Evolutionary conservation across 2,113 vertebrate species (phyloP).

Genomic region (Monopterus albus): DNA sequence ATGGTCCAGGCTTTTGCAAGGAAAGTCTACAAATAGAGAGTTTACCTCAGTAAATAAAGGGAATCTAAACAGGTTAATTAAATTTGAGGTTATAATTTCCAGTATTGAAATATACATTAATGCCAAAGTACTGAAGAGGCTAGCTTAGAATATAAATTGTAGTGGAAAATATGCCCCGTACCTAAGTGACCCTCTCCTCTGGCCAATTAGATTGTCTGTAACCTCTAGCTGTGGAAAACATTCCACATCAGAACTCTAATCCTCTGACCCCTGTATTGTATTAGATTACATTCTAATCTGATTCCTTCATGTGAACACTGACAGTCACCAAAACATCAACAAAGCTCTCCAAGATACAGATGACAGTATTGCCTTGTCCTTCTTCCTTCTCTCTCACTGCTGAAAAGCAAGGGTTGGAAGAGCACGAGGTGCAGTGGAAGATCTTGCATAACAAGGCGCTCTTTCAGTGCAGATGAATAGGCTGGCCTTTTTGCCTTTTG

Average conservation of each 20-base stretch:
- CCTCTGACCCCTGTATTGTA: constrained; percentile 25
- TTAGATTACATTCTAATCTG: constrained; percentile 3
- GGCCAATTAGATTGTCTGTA: constrained; percentile 37
- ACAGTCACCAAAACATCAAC: constrained; percentile 46
- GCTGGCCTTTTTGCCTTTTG: constrained; percentile 27
- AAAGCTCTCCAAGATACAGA: constrained; percentile 39
- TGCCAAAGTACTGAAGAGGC: constrained; percentile 10
- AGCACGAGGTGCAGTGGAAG: constrained; percentile 27
- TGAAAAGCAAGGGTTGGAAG: constrained; percentile 31
- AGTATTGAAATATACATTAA: constrained; percentile 2
- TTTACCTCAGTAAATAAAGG: neutral
- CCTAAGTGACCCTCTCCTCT: constrained; percentile 15
- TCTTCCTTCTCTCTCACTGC: constrained; percentile 37
- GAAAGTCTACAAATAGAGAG: neutral
- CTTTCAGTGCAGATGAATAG: constrained; percentile 68
- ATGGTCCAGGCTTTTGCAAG: neutral
- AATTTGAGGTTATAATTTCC: neutral
- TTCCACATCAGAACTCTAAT: constrained; percentile 9
- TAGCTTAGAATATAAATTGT: constrained; percentile 31
- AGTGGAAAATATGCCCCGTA: constrained; percentile 31
- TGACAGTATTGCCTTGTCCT: constrained; percentile 26
- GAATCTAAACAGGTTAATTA: neutral
- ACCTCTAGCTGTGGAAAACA: constrained; percentile 19
- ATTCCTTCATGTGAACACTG: constrained; percentile 15
- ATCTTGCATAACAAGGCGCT: constrained; percentile 59